These are phyloP conservation scores for Sinonovacula constricta DNA, from an alignment of 1,140 invertebrate species.

Conservation along the genomic window DNA sequence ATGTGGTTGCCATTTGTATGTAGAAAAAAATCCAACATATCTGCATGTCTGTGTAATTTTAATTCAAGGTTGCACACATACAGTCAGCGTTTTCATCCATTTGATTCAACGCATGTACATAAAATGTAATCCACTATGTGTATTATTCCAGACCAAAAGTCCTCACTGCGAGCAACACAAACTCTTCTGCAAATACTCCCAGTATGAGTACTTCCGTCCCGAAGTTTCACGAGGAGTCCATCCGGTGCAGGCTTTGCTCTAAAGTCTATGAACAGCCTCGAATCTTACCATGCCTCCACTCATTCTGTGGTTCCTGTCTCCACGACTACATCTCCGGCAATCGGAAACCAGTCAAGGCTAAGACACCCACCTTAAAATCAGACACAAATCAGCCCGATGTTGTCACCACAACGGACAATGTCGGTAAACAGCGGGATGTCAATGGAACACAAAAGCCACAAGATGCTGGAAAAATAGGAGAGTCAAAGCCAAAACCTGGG, in stretches of 20 bases:
- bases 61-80: no score
- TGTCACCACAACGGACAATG: neutral
- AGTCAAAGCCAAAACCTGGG: neutral
- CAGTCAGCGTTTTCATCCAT: no score
- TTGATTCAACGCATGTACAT: no score
- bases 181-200: no score
- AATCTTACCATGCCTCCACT: conserved; percentile 51
- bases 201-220: neutral
- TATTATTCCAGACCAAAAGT: no score
- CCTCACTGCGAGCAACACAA: no score
- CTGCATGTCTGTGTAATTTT: no score
- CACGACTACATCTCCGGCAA: conserved; percentile 20
- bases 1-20: no score
- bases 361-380: neutral
- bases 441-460: neutral
- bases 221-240: conserved; percentile 36
- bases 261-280: conserved; percentile 33
- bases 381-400: neutral
- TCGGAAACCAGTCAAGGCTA: neutral
- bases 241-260: conserved; percentile 43
- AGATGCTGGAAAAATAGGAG: neutral
- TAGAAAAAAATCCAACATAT: no score
- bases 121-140: no score
- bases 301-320: conserved; percentile 44
- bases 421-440: no score